Evolutionary conservation across 2,113 vertebrate genomes (phyloP).

Genomic region (Litocranius walleri): DNA sequence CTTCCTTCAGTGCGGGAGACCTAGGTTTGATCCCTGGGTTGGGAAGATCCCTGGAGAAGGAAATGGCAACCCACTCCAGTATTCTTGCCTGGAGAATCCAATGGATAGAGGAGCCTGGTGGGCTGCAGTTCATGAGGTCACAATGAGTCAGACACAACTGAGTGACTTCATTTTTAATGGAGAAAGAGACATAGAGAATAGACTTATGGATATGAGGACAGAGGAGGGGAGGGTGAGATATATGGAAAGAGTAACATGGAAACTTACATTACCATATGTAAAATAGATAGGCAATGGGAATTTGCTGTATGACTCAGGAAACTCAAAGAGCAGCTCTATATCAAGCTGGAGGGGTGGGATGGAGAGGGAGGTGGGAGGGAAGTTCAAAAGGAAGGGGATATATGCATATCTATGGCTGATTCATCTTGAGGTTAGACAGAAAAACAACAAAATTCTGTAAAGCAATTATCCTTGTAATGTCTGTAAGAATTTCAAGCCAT

Average conservation of each 20-base stretch:
- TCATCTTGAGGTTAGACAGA: not conserved
- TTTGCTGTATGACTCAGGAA: not conserved
- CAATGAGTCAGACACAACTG: accelerated
- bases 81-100: no score
- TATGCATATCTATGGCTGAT: not conserved
- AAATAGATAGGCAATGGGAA: not conserved
- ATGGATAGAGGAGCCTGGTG: no score
- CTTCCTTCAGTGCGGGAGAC: no score
- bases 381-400: not conserved
- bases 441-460: not conserved
- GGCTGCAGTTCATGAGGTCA: no score
- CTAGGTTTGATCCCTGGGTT: accelerated
- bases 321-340: not conserved
- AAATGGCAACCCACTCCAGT: no score
- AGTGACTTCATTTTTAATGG: not conserved
- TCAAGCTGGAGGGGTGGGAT: not conserved
- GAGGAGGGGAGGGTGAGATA: not conserved
- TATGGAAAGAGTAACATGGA: not conserved
- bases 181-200: not conserved
- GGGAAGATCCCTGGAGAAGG: no score
- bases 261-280: not conserved
- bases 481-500: not conserved
- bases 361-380: not conserved
- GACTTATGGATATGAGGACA: not conserved
- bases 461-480: not conserved